phyloP scores from a whole-genome alignment of 1,140 invertebrate genomes.

The Drosophila ogumai region DNA sequence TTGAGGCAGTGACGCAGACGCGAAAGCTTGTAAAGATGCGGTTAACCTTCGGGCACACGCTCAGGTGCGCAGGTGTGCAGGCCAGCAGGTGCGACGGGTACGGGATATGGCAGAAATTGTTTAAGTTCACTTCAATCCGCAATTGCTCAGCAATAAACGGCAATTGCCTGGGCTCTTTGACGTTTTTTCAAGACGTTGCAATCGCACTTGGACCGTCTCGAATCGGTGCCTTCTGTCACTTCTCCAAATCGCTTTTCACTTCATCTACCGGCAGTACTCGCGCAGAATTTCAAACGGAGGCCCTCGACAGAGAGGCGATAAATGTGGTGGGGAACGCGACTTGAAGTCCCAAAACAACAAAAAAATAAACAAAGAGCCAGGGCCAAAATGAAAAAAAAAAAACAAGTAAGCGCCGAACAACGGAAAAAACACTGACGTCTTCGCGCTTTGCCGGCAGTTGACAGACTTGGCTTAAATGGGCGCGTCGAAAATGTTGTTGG shows the following conservation, averaged over 20 bases:
- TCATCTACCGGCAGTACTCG: conserved; percentile 17
- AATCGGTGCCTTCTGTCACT: conserved; percentile 34
- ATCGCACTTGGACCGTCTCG: conserved; percentile 35
- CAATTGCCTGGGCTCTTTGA: conserved; percentile 4
- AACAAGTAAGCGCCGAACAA: conserved; percentile 12
- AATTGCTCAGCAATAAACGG: conserved; percentile 40
- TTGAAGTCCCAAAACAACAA: conserved; percentile 19
- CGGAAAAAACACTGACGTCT: conserved; percentile 32
- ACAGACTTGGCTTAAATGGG: conserved; percentile 47
- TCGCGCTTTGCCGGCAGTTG: conserved; percentile 54
- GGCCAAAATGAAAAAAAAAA: conserved; percentile 15
- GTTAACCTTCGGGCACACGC: conserved; percentile 62
- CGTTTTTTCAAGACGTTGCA: conserved; percentile 20
- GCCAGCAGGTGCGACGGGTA: not conserved
- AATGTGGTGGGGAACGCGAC: conserved; percentile 25
- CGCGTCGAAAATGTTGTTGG: conserved; percentile 35
- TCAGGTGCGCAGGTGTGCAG: conserved; percentile 11
- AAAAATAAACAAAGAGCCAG: conserved; percentile 23
- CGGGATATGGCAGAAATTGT: conserved; percentile 16
- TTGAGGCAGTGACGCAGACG: conserved; percentile 60
- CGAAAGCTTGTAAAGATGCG: conserved; percentile 73
- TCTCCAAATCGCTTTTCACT: conserved; percentile 11
- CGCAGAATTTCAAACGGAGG: conserved; percentile 37
- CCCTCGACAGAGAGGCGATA: conserved; percentile 16
- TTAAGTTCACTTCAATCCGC: conserved; percentile 58